Evolutionary conservation across 2,888 invertebrate genomes (phyloP), one percentile per base, ranked within the genome.

Genomic region (Nephrocerus scutellatus): DNA sequence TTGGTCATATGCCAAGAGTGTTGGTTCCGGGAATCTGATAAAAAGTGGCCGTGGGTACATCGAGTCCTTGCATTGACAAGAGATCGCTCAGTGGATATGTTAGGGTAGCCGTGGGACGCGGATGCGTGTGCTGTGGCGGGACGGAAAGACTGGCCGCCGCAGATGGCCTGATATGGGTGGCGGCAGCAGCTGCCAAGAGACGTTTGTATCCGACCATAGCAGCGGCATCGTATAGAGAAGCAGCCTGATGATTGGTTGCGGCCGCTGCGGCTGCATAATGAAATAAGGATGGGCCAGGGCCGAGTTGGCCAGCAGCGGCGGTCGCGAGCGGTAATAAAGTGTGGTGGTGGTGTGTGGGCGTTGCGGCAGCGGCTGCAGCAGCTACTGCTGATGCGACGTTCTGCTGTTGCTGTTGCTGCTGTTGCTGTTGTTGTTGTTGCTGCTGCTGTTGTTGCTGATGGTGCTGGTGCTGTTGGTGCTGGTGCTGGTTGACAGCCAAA

Each of bases 21-120:
- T 75, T 74, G 51, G 80, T 77, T 34, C 82, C 74, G 40, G 82
- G 74, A 43, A 79, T 76, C 58, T 84, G 79, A 62, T 86, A 86
- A 34, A 86, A 75, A 10, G 84, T 75, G 23, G 70, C 76, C 14
- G 64, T 56, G 22, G 68, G 68, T 58, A 80, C 68, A 57, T 81
- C 81, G 44, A 82, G 71, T 30, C 79, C 76, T 53, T 78, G 81
- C 37, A 82, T 73, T 28, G 84, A 83, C 39, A 88, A 73, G 49
- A 82, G 67, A 60, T 82, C 82, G 60, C 76, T 78, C 72, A 82
- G 74, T 43, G 78, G 79, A 63, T 82, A 82, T 30, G 77, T 73
- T 42, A 79, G 70, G 16, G 76, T 73, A 63, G 70, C 79, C 60
- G 62, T 74, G 66, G 72, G 47, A 69, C 66, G 59, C 48, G 44